Conservation (phyloP, 2,113 vertebrate genomes). For the Petrocephalus zakoni region DNA sequence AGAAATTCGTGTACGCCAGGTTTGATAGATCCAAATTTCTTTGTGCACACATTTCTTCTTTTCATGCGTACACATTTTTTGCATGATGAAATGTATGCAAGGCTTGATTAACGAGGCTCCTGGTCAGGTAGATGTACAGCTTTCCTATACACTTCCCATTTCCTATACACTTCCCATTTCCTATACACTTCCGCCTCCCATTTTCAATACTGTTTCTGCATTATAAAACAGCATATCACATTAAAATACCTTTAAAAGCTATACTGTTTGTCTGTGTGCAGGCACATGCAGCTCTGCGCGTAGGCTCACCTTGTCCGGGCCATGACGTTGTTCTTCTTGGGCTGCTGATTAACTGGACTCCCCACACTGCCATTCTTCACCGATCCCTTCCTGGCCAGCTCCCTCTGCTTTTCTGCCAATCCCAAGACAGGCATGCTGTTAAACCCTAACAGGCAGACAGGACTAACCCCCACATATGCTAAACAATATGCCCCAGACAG, state of each 20-base stretch:
- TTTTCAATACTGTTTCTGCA: neutral
- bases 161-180: too few relatives aligned
- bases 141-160: too few relatives aligned
- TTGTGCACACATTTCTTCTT: neutral
- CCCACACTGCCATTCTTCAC: constrained; percentile 86
- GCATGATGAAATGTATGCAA: neutral
- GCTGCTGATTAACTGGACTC: constrained; percentile 95
- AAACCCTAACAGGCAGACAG: neutral
- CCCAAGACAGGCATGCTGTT: constrained; percentile 29
- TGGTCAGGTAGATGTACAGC: neutral
- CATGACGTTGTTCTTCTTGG: constrained; percentile 98
- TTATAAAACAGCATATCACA: neutral
- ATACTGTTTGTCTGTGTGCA: neutral
- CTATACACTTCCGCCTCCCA: neutral
- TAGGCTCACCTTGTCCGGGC: constrained; percentile 82
- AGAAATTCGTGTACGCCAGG: neutral
- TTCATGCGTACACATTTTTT: neutral
- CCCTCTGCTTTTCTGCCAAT: constrained; percentile 87
- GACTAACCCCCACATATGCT: neutral
- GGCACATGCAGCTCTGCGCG: neutral
- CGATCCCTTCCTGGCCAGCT: constrained; percentile 87
- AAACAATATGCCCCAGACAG: neutral
- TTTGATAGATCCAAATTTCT: neutral
- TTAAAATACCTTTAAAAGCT: neutral
- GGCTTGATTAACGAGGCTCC: neutral